Percentiles rank a stretch among this genome's conserved stretches.
Evolutionary conservation across 2,113 vertebrate genomes (phyloP).

Genomic region (Hylia prasina): DNA sequence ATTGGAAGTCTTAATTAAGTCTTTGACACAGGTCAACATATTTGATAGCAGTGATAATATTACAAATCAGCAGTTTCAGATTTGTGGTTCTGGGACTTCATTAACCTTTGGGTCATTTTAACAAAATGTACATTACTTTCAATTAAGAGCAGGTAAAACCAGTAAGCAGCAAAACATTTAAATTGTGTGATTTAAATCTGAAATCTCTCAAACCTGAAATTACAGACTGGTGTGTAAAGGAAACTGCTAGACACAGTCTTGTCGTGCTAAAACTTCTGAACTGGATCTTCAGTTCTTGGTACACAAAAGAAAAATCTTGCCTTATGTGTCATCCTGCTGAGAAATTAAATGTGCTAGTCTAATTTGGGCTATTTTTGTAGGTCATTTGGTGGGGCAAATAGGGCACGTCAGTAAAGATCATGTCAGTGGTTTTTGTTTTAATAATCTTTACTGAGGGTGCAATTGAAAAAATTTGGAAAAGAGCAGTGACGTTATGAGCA

Average conservation of each 20-base stretch:
- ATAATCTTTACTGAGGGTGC: not conserved
- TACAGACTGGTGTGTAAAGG: not conserved
- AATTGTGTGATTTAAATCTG: not conserved
- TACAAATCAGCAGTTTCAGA: not conserved
- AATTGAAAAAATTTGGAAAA: not conserved
- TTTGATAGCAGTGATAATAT: not conserved
- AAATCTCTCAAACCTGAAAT: not conserved
- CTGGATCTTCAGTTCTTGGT: not conserved
- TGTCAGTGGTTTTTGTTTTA: not conserved
- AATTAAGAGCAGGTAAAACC: not conserved
- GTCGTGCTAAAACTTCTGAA: not conserved
- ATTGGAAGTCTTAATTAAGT: not conserved
- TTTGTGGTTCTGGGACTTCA: not conserved
- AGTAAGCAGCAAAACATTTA: not conserved
- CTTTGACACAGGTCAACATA: not conserved
- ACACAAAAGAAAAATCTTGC: not conserved
- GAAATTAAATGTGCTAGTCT: not conserved
- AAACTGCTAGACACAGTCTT: not conserved
- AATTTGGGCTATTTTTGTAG: not conserved
- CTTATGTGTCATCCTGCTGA: not conserved
- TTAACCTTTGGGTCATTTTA: not conserved
- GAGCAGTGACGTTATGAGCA: not conserved
- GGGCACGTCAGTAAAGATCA: not conserved
- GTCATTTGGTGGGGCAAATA: not conserved
- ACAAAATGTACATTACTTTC: not conserved